Evolutionary conservation across 2,113 vertebrate species (phyloP).

Genomic region (Taxidea taxus): DNA sequence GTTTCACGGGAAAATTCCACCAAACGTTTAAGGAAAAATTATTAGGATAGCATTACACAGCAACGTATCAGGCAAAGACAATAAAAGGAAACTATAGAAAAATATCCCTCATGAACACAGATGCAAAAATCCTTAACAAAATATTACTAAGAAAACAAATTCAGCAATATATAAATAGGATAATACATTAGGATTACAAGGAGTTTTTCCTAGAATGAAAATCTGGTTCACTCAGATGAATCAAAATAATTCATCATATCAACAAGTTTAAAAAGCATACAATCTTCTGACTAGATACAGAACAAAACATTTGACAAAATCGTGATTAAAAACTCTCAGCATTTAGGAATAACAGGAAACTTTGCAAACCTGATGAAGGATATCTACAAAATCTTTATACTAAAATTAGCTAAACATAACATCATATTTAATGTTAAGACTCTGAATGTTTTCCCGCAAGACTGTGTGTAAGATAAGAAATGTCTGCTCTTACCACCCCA

Average conservation of each 20-base stretch:
- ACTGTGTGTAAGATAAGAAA: background rate
- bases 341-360: background rate
- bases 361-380: background rate
- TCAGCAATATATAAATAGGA: background rate
- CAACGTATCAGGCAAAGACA: background rate
- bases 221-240: background rate
- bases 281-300: background rate
- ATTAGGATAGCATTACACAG: background rate
- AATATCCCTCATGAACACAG: background rate
- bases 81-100: background rate
- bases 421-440: background rate
- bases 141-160: background rate
- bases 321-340: background rate
- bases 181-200: background rate
- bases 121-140: background rate
- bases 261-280: background rate
- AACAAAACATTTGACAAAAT: background rate
- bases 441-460: background rate
- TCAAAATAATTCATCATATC: slow-evolving; percentile 24
- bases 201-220: background rate
- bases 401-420: background rate
- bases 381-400: background rate
- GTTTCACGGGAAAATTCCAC: slow-evolving; percentile 4
- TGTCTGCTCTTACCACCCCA: background rate
- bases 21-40: background rate